Base-by-base conservation (phyloP, 1,140 invertebrate genomes). In the Zaprionus camerounensis region DNA sequence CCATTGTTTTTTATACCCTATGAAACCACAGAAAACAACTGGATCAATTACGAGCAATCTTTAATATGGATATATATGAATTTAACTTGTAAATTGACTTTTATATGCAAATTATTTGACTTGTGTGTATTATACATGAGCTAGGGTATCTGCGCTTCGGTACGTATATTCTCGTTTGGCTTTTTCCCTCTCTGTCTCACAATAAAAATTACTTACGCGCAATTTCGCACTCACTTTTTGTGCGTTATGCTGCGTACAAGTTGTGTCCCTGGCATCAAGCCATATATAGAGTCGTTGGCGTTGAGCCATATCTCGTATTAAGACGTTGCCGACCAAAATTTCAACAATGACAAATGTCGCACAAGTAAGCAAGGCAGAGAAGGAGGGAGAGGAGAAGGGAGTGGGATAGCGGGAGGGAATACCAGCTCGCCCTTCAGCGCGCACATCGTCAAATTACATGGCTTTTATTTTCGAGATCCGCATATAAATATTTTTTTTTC, bases 131-230 rank as follows among this genome's bases (percentile, higher is more conserved):
- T 41, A 5, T 9, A 4, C 9, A 15, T 22, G 5, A 17, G 24
- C 6, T 13, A 34, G 31, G 56, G 26, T 34, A 34, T 63, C 5
- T 56, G 13, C 6, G 6, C 22, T 55, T 59, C 41, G 26, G 12
- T 61, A 11, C 15, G 20, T 69, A 5, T 49, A 17, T 20, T 15
- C 31, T 15, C 12, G 44, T 41, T 59, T 34, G 53, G 36, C 70
- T 53, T 46, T 17, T 31, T 58, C 28, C 61, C 12, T 36, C 41
- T 13, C 22, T 41, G 61, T 56, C 55, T 69, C 64, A 78, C 74
- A 84, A 84, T 87, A 68, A 73, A 68, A 74, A 87, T 87, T 87
- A 88, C 81, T 87, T 84, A 87, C 84, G 84, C 81, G 62, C 84
- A 88, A 87, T 87, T 87, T 87, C 84, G 78, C 71, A 76, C 71